A percentile compares a stretch with the other conserved stretches of the same genome.
Evolutionary conservation across 2,888 invertebrate genomes (phyloP).

Genomic region (Notodonta dromedarius): DNA sequence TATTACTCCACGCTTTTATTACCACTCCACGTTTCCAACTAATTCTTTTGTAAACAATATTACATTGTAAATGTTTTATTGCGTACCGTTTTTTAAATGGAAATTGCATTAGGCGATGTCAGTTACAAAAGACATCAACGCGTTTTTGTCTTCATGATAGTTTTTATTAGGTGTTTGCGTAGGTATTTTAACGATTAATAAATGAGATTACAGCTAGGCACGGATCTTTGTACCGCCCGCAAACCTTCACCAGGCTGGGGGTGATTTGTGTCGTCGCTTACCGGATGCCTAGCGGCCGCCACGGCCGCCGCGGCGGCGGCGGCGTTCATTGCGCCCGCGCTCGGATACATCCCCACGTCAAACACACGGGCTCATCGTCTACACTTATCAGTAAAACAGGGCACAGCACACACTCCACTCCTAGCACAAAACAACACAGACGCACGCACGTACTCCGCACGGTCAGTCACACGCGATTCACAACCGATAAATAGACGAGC

Average conservation of each 20-base stretch:
- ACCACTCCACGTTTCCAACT: constrained; percentile 40
- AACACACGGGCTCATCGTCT: constrained; percentile 77
- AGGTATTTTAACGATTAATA: too few relatives aligned
- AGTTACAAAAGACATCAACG: constrained; percentile 36
- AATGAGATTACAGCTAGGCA: too few relatives aligned
- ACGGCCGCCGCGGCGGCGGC: constrained; percentile 93
- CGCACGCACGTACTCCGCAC: constrained; percentile 59
- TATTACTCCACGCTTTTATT: constrained; percentile 53
- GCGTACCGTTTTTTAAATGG: constrained; percentile 1
- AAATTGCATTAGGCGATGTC: background rate
- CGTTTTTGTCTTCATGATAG: constrained; percentile 5
- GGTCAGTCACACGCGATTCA: constrained; percentile 72
- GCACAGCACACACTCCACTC: constrained; percentile 78
- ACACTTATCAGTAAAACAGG: constrained; percentile 62
- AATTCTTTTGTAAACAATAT: constrained; percentile 35
- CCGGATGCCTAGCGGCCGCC: constrained; percentile 94
- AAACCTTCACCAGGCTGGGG: background rate
- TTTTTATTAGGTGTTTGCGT: too few relatives aligned
- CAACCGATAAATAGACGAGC: constrained; percentile 38
- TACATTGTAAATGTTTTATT: constrained; percentile 23
- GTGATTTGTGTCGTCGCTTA: constrained; percentile 76
- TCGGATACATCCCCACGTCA: constrained; percentile 91
- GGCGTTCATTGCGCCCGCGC: constrained; percentile 93
- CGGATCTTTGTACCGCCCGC: too few relatives aligned
- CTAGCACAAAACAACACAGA: constrained; percentile 67